phyloP scores from a whole-genome alignment of 2,888 invertebrate genomes.

The Leucozona laternaria region DNA sequence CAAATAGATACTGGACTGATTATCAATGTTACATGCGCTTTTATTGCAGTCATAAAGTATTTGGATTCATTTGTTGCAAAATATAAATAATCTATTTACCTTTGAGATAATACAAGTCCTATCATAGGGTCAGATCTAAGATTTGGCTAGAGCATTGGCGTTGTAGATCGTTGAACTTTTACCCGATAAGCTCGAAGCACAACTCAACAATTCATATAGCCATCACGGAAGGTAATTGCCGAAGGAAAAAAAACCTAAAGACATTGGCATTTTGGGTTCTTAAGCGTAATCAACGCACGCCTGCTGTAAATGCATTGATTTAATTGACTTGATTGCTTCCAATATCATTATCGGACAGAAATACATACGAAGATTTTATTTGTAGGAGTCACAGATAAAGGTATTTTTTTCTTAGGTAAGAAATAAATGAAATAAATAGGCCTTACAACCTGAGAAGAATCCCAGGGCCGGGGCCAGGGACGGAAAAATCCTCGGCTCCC shows the following conservation, averaged over 20 bases:
- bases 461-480: too few species aligned
- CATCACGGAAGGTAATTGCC: neutral
- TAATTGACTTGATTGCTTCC: neutral
- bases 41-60: constrained; percentile 8
- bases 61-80: neutral
- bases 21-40: neutral
- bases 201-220: neutral
- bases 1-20: neutral
- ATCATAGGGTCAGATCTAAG: neutral
- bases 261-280: neutral
- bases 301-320: neutral
- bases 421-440: too few species aligned
- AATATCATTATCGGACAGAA: neutral
- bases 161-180: neutral
- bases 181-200: neutral
- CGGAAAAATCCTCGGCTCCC: too few species aligned
- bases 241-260: neutral
- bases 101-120: neutral
- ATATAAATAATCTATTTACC: neutral
- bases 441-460: too few species aligned
- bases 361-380: too few species aligned
- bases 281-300: neutral
- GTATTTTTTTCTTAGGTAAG: too few species aligned
- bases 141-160: neutral
- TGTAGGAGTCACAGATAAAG: too few species aligned